Conservation (phyloP, 2,888 invertebrate genomes). For the Himalopsyche anomala region DNA sequence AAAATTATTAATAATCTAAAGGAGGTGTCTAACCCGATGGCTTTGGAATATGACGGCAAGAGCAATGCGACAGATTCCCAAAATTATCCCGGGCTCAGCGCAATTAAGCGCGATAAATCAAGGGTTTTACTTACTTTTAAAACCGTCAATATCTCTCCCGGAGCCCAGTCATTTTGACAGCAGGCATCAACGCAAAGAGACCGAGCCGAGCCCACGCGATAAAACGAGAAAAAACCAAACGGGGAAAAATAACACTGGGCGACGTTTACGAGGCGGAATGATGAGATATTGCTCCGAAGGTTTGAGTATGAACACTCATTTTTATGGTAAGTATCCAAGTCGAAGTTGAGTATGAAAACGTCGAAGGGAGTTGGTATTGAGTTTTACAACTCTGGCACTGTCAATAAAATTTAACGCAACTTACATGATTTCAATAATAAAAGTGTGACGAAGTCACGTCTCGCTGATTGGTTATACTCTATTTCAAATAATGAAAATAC, state of each 20-base stretch:
- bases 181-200: background rate
- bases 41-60: background rate
- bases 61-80: background rate
- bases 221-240: conserved; percentile 1
- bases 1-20: too few species aligned
- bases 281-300: conserved; percentile 13
- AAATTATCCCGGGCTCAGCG: background rate
- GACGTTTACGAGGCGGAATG: conserved; percentile 19
- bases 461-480: conserved; percentile 1
- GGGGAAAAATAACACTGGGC: conserved; percentile 24
- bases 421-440: background rate
- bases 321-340: conserved; percentile 22
- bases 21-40: background rate
- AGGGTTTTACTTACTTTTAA: background rate
- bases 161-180: background rate
- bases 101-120: conserved; percentile 10
- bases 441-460: background rate
- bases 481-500: too few species aligned
- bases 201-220: background rate
- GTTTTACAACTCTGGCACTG: background rate
- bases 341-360: background rate
- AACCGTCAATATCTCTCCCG: background rate
- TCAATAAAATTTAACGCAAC: background rate
- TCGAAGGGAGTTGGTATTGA: background rate
- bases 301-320: conserved; percentile 21